Base-by-base conservation (phyloP, 1,140 invertebrate genomes). In the Eufriesea mexicana region DNA sequence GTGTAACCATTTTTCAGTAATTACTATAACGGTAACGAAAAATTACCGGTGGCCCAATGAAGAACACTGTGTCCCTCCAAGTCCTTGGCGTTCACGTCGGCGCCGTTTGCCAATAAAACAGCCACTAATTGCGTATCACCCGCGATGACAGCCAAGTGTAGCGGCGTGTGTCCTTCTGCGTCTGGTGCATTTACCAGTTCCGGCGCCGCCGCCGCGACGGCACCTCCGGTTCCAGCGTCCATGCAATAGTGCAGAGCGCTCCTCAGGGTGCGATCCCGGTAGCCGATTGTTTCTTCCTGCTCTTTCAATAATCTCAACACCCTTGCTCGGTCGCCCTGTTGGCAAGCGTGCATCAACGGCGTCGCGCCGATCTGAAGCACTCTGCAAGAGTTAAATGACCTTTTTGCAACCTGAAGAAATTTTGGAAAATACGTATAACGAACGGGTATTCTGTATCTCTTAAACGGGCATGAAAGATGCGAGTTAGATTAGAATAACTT, bases 31-130 rank as follows among this genome's bases (percentile, higher is more conserved):
- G 49, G n/a, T 23, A 10, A 47, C 59, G 25, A 16, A 57, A 61
- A 85, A 92, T 95, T 93, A 98, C 98, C 98, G 86, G 98, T 98
- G 7, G 99, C 99, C 99, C 99, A 99, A 94, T 99, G 99, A 23
- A 99, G 96, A n/a, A 98, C 97, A 5, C 98, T 98, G 92, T 99
- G 99, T 72, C 97, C 96, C 92, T 99, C 99, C 91, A 98, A 96
- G 93, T 99, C 99, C 74, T 97, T 95, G 55, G 97, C 96, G 92
- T 98, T 97, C 64, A 99, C 96, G 90, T 99, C 97, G 16, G 98
- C 98, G 45, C 97, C 96, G 80, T 97, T 97, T 23, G 97, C 96
- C 64, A 98, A 92, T 9, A 99, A 94, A 47, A 97, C 97, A 75
- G 97, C 96, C 64, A 98, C 97, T 77, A 98, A 95, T 42, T 96